Evolutionary conservation across 1,140 invertebrate species (phyloP), one percentile per base, ranked within the genome.

Genomic region (Plectrocnemia conspersa): DNA sequence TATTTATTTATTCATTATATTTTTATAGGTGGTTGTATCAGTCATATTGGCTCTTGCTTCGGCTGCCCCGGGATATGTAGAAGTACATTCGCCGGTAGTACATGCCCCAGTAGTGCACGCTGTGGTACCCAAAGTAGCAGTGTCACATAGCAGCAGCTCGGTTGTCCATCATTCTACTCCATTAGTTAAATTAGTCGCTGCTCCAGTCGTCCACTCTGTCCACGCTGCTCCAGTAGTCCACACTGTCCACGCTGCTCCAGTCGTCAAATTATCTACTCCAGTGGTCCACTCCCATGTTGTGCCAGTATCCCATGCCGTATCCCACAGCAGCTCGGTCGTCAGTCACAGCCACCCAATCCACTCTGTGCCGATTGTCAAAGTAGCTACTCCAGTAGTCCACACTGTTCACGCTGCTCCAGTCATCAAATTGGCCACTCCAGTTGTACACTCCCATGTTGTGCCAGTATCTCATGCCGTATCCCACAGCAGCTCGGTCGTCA

Each of bases 191-290:
- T 69, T 73, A 18, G 65, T 74, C 23, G 61, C 68, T 18, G 64
- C 67, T 22, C 69, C 75, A 10, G 68, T 76, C 27, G 71, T 77
- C 64, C 77, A 78, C 55, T 64, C 75, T 46, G 71, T 74, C 4
- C 66, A 70, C 18, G 32, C 45, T 29, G 56, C 61, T 36, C 23
- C 58, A 22, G 23, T 63, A 24, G 56, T 64, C 7, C 69, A 68
- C 52, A 67, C 72, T 9, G 53, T 60, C 19, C 59, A 53, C 22
- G 55, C 57, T 35, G 64, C 59, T n/a, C 63, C 58, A 41, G 25
- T 52, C 29, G 45, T 54, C 63, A 13, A 56, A 45, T 69, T 74
- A 16, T 67, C 65, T 11, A 66, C 66, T n/a, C 16, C 52, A 60
- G 40, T 59, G 7, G 33, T 21, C 18, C 50, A 52, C 50, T 52